Base-by-base conservation (phyloP, 2,888 invertebrate species). In the Dicranocentrus wangi region DNA sequence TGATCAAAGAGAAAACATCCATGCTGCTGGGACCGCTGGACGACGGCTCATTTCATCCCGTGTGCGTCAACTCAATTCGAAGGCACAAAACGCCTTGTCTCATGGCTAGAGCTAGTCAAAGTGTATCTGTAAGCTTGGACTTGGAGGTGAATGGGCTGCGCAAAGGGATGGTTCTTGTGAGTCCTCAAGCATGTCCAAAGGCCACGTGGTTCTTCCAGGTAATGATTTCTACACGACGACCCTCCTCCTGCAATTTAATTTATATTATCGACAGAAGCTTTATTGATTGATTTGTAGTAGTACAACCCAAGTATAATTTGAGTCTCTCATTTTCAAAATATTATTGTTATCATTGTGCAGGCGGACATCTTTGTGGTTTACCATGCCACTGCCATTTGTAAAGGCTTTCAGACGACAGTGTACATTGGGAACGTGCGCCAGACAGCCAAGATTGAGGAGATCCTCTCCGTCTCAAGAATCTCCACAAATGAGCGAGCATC, bases 401-500 rank as follows among this genome's bases (percentile, higher is more conserved):
- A 93, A 2, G 95, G 95, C 28, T 95, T 95, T 88, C 95, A 95
- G 89, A 95, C 96, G 21, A 98, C 98, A 0, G 94, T 98, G 0
- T 97, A 98, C 89, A 95, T 98, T 69, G 98, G 97, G 0, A 98
- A 96, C 87, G 95, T 99, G 7, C 90, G 98, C 0, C 98, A 98
- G 89, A 98, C 98, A 0, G 98, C 96, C n/a, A 93, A 94, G 83
- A 86, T 87, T 3, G 89, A 91, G 89, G 91, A 91, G 43, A 93
- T 93, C 82, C 90, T 92, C 88, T 91, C 92, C 0, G 89, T 91
- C 0, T 89, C 91, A 87, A 92, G 92, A 70, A 90, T 94, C 80
- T 92, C 94, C 43, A 95, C 95, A 0, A 96, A 97, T 86, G 94
- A 96, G 87, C 92, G 92, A 5, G 96, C 95, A 0, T 93, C 94